These are phyloP conservation scores for Lepisosteus oculatus DNA, from an alignment of 2,113 vertebrate species.

Conservation along the genomic window DNA sequence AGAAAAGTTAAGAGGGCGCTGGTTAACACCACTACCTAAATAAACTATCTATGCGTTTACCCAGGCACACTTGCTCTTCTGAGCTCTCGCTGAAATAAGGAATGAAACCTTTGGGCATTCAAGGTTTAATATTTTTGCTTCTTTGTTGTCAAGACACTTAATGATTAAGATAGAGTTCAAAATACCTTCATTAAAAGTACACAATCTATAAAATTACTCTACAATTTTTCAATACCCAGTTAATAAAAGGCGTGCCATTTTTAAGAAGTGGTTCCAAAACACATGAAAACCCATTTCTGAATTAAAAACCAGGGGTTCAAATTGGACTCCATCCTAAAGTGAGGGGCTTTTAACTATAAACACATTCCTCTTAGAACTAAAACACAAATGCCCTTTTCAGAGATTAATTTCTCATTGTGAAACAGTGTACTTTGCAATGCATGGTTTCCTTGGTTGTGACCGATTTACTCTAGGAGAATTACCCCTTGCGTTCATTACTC, in stretches of 20 bases:
- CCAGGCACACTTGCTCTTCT: conserved; percentile 40
- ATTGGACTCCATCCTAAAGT: background rate
- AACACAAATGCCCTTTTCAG: conserved; percentile 23
- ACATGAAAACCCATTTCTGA: conserved; percentile 40
- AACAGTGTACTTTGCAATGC: conserved; percentile 31
- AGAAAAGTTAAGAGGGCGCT: conserved; percentile 47
- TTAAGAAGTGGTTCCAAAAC: conserved; percentile 50
- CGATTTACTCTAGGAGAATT: conserved; percentile 43
- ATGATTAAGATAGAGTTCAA: background rate
- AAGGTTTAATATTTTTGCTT: conserved; percentile 29
- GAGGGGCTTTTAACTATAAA: background rate
- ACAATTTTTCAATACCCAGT: background rate
- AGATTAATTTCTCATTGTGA: conserved; percentile 41
- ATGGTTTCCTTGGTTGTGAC: conserved; percentile 45
- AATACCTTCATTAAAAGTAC: background rate
- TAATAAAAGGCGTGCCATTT: conserved; percentile 46
- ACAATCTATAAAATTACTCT: background rate
- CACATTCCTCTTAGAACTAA: conserved; percentile 32
- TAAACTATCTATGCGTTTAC: conserved; percentile 36
- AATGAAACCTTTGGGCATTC: conserved; percentile 51
- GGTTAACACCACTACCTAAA: conserved; percentile 23
- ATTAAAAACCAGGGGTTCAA: conserved; percentile 37
- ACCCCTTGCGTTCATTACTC: conserved; percentile 27
- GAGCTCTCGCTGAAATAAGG: conserved; percentile 45
- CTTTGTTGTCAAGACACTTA: background rate